Base-by-base conservation (phyloP, 2,113 vertebrate species). In the Sinocyclocheilus anophthalmus region DNA sequence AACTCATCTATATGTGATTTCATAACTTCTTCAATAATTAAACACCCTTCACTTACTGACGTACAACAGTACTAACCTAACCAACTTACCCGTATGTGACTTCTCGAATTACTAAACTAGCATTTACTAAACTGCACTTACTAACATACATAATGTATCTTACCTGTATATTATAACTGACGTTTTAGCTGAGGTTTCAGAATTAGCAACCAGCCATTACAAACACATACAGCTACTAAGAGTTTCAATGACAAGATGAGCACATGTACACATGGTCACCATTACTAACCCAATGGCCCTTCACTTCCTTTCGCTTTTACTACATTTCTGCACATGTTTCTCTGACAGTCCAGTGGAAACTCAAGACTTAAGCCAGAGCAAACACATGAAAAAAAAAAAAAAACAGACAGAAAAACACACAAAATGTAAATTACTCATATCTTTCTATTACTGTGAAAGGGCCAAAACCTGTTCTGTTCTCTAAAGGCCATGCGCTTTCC, bases 361-460 rank as follows among this genome's bases (percentile, higher is more conserved):
- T 37, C 1, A 42, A 78, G 65, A 75, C 24, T 20, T 57, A 13
- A 37, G 84, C 87, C 87, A 86, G 75, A 88, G 65, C 70, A 86
- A 88, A 78, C 78, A 88, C 53, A 37, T 2, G 1, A 3, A 50
- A 50, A 14, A 45, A 45, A 16, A 16, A 55, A 61, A 69, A 84
- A 83, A 85, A 84, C 18, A 61, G 8, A 85, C 33, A 69, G 42
- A 82, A 39, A 81, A 50, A 84, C 18, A 84, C 18, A n/a, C 84
- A 73, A 24, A 33, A 63, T 80, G 57, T 42, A 61, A 63, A 80
- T 80, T 61, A 80, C 57, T 63, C 55, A 80, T 80, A 61, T 39
- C 77, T 63, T 80, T 80, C 77, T 80, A 24, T 80, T 80, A 63
- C 55, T 76, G 24, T 5, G 55, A 48, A 13, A 50, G 72, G 72